Conservation (phyloP, 2,113 vertebrate species). For the Mixornis gularis region DNA sequence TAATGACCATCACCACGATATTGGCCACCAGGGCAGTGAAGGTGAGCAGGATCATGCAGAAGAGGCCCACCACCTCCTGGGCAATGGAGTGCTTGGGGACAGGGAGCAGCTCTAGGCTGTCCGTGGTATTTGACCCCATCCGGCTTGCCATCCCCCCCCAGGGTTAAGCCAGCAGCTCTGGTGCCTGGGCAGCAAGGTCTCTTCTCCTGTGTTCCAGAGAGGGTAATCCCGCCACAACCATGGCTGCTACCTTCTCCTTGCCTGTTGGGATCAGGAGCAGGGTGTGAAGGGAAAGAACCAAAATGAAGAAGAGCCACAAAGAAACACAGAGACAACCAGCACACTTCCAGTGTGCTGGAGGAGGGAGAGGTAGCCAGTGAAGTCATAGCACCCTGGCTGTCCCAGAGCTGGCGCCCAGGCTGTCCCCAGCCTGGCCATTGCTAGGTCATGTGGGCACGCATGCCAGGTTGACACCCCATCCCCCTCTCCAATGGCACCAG, state of each 20-base stretch:
- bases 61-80: constrained; percentile 76
- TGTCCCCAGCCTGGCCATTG: background rate
- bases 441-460: rapidly evolving
- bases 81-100: constrained; percentile 48
- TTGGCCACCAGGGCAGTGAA: constrained; percentile 83
- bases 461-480: rapidly evolving
- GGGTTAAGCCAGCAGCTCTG: background rate
- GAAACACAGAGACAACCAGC: background rate
- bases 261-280: background rate
- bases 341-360: background rate
- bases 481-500: background rate
- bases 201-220: background rate
- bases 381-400: background rate
- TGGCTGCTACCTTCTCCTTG: background rate
- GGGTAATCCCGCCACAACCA: background rate
- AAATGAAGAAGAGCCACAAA: background rate
- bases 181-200: background rate
- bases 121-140: constrained; percentile 49
- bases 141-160: constrained; percentile 30
- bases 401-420: background rate
- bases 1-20: constrained; percentile 78
- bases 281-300: background rate
- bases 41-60: constrained; percentile 84
- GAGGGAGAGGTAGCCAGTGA: rapidly evolving
- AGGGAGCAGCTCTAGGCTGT: constrained; percentile 39